Base-by-base conservation (phyloP, 2,113 vertebrate genomes). In the Pollachius pollachius region DNA sequence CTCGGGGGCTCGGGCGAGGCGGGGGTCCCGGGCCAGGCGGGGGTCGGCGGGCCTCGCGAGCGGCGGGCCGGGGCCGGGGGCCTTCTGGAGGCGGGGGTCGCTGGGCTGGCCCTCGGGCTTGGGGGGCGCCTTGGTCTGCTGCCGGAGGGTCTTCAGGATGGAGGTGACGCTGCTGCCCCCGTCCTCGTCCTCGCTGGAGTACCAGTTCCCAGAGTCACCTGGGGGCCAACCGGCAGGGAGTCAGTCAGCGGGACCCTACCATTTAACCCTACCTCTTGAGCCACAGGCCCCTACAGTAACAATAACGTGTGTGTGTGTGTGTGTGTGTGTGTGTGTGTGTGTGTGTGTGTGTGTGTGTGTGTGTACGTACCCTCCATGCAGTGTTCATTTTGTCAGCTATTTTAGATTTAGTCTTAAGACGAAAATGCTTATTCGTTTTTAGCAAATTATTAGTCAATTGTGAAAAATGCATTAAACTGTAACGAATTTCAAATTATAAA, bases 201-300 rank as follows among this genome's bases (percentile, higher is more conserved):
- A 98, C 97, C 97, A 98, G 84, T 95, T 97, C 3, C 94, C 95
- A 0, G 96, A 90, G 75, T 98, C 96, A 5, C 95, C 97, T 98
- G 15, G 4, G 48, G 73, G 9, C 74, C 34, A 48, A 15, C 15
- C 60, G 61, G 34, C 25, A 27, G 62, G 67, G 16, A 16, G 6
- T 7, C 11, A 12, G 41, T 48, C 9, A 48, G 12, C 12, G 12
- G 9, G 2, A 48, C 12, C 41, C 54, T 57, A 23, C 23, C 3
- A 23, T 1, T 2, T 23, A 23, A 23, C 23, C 23, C 23, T 23
- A 2, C 23, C 23, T 2, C 23, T 23, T 23, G n/a, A n/a, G 54
- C 4, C 54, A 56, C 54, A 56, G 37, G n/a, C n/a, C n/a, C 37
- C 37, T 41, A 5, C 11, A 6, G 9, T 41, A 41, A 41, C 5